Base-by-base conservation (phyloP, 2,113 vertebrate species). In the Chascanopsetta lugubris region DNA sequence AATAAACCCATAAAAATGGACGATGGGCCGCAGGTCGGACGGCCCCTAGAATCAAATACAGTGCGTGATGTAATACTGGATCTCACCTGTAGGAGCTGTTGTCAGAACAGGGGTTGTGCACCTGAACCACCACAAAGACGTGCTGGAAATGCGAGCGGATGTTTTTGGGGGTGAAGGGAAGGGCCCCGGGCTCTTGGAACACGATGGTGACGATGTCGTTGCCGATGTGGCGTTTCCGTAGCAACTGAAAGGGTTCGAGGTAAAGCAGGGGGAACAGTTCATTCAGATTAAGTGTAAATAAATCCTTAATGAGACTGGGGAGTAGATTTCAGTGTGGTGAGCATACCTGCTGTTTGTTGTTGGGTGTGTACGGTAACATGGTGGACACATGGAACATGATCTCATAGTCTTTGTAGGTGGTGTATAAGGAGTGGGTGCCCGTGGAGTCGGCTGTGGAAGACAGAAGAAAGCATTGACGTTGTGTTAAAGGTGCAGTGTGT, bases 121-220 rank as follows among this genome's bases (percentile, higher is more conserved):
- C 96, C 30, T 93, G 89, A 22, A 99, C 96, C 1, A 99, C 91
- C 85, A 99, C 95, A 8, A 99, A 99, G 40, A 98, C 97, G 0
- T 99, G 97, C 88, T 99, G 97, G 80, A 99, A 99, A 90, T 99
- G 97, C 6, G 97, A 99, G 5, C 97, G 95, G 60, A 98, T 99
- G 88, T 98, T 99, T 91, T 98, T 98, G 21, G 97, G 97, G 61
- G 95, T 98, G 93, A 99, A 99, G 0, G 97, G 94, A 42, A 95
- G 94, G 3, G 97, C 96, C 47, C 96, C 97, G 1, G 97, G 96
- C 80, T 99, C 97, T 89, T 99, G 97, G 90, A 99, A 97, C 88
- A 99, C 97, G 61, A 99, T 96, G 3, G 97, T 99, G 74, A 99
- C 95, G 9, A 99, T 99, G 76, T 99, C 97, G 24, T 99, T 99